Evolutionary conservation across 2,113 vertebrate species (phyloP), one percentile per base, ranked within the genome.

Genomic region (Dunckerocampus dactyliophorus): DNA sequence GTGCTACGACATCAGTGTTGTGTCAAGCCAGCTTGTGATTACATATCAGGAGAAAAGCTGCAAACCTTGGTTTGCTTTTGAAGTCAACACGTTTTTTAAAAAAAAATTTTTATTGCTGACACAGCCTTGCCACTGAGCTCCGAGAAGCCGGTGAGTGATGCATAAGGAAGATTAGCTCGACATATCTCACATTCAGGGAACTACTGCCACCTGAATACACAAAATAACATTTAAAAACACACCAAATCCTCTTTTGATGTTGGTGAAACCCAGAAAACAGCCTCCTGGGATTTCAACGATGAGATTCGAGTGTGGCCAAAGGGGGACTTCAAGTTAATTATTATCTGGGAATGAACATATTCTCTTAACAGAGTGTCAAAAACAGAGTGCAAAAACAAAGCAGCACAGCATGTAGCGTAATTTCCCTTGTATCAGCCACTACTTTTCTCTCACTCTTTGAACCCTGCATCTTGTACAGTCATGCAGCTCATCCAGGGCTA

Each of bases 141-240:
- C 14, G 61, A 77, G 55, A 13, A 45, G 57, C 48, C 75, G 71
- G 24, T 3, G 67, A 74, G 74, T 58, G 55, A 65, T 21, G 43
- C 71, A 71, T 62, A 78, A 84, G 7, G 78, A 74, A 70, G 85
- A 89, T 87, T 89, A 76, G 75, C 69, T 54, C 19, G 54, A 63
- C 63, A 59, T 68, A 82, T 75, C 76, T 61, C 70, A 59, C 69
- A 51, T 45, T 68, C 72, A 46, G 53, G 47, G 13, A 75, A 60
- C 43, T 2, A 43, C 16, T 58, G 65, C 73, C 63, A 60, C 43
- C 61, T 74, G 67, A 84, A 85, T 77, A 73, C 63, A 46, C 78
- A 83, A 74, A 52, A 59, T 13, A 14, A 37, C 3, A 39, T 28
- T 28, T 28, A 39, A 39, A 39, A 11, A 39, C 8, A 39, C 1